These are phyloP conservation scores for Neocloeon triangulifer DNA, from an alignment of 1,140 invertebrate genomes.

Conservation along the genomic window DNA sequence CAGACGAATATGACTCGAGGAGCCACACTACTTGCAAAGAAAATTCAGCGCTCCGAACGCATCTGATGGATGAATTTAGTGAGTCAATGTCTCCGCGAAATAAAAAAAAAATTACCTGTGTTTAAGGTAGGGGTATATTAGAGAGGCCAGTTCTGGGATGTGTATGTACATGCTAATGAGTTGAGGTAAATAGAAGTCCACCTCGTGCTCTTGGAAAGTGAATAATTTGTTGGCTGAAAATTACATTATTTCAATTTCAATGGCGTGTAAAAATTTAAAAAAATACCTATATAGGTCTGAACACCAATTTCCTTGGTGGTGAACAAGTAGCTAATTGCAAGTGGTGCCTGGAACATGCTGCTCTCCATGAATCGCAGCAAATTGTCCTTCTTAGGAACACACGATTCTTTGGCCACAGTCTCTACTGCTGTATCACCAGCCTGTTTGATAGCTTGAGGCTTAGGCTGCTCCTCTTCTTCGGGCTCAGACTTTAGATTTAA, in stretches of 20 bases:
- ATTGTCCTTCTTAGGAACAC: conserved; percentile 17
- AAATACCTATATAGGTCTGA: conserved; percentile 73
- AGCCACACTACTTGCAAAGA: conserved; percentile 89
- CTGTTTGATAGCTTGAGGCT: conserved; percentile 5
- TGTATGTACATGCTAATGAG: conserved; percentile 96
- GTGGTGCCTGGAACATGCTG: conserved; percentile 90
- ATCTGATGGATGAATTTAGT: too few species aligned
- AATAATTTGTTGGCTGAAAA: conserved; percentile 77
- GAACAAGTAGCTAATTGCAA: conserved; percentile 92
- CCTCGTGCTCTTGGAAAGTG: conserved; percentile 72
- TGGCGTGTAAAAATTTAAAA: background rate
- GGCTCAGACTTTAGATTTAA: conserved; percentile 1
- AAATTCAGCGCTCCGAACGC: conserved; percentile 83
- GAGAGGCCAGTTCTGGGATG: conserved; percentile 88
- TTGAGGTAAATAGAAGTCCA: conserved; percentile 96
- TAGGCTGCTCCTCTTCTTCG: conserved; percentile 1
- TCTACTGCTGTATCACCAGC: conserved; percentile 6
- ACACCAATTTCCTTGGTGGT: conserved; percentile 97
- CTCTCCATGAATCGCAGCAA: conserved; percentile 86
- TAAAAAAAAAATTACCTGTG: conserved; percentile 41
- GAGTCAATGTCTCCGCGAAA: too few species aligned
- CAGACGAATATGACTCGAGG: conserved; percentile 77
- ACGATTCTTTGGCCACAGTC: background rate
- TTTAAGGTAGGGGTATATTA: conserved; percentile 83
- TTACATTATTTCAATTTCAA: too few species aligned